phyloP scores from a whole-genome alignment of 2,113 vertebrate species.

The Burhinus bistriatus region DNA sequence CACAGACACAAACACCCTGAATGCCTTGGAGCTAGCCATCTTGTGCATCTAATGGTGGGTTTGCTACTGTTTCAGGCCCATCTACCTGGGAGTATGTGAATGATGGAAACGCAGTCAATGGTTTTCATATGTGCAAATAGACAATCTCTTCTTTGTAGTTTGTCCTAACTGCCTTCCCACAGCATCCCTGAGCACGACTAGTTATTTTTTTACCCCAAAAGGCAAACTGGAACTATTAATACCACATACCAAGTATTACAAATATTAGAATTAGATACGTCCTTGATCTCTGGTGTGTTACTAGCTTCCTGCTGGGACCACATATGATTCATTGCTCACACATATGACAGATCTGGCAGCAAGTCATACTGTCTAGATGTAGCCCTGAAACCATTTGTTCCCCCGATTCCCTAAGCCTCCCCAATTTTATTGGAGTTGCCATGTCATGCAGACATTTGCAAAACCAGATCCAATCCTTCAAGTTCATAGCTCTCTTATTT shows the following conservation, averaged over 20 bases:
- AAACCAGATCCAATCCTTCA: slow-evolving; percentile 9
- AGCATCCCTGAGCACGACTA: background rate
- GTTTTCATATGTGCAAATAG: background rate
- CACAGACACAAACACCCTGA: background rate
- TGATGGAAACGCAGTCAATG: background rate
- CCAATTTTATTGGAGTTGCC: background rate
- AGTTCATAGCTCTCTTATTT: background rate
- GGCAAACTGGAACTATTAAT: background rate
- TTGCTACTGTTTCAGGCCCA: background rate
- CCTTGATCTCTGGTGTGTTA: background rate
- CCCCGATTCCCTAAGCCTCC: background rate
- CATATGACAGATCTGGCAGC: background rate
- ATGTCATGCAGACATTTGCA: background rate
- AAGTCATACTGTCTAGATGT: background rate
- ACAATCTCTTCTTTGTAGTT: background rate
- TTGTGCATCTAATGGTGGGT: background rate
- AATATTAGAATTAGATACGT: background rate
- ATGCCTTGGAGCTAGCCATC: background rate
- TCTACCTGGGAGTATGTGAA: background rate
- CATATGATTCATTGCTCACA: background rate
- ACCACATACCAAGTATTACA: background rate
- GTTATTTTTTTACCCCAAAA: background rate
- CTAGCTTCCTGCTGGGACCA: background rate
- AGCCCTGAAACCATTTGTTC: background rate
- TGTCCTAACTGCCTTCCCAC: background rate